Base-by-base conservation (phyloP, 2,797 vertebrate species). In the Graptemys geographica region DNA sequence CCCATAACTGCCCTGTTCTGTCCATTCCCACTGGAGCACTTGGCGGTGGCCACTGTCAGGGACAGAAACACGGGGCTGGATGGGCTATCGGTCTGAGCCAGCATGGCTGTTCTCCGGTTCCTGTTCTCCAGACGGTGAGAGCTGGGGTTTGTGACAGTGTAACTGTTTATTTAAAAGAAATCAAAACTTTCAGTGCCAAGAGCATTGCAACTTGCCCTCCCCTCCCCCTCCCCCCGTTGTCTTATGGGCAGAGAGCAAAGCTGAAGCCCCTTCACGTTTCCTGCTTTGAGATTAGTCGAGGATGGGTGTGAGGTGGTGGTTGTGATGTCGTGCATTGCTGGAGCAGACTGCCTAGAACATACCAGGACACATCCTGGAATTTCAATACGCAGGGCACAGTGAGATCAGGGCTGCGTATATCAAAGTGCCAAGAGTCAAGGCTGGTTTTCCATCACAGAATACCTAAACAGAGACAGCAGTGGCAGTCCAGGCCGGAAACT, bases 201-300 rank as follows among this genome's bases (percentile, higher is more conserved):
- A 23, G n/a, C 65, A 72, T n/a, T 37, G 65, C 65, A 11, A 21
- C 65, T 11, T 19, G 2, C 19, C 65, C 44, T 8, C 44, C 5
- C 41, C 41, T 6, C 2, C 8, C 44, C 44, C 44, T 2, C 65
- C 19, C 19, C 19, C 1, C 19, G 1, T 21, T 23, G 19, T 37
- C 4, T 37, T 10, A 10, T 23, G 65, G n/a, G 65, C 65, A n/a
- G 33, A n/a, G 62, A 37, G 31, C 31, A 62, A 33, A 62, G 57
- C 57, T 59, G 57, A 15, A 31, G 57, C 57, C 57, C 57, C 57
- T 3, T 59, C 11, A 5, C 10, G 62, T n/a, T 19, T 16, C 62
- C 33, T 65, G 62, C 62, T 65, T n/a, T 18, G 62, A 65, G 33
- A n/a, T 65, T 18, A 65, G 33, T 33, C 28, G 2, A 31, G 28